These are phyloP conservation scores for Plotosus lineatus DNA, from an alignment of 2,113 vertebrate species.

Conservation along the genomic window DNA sequence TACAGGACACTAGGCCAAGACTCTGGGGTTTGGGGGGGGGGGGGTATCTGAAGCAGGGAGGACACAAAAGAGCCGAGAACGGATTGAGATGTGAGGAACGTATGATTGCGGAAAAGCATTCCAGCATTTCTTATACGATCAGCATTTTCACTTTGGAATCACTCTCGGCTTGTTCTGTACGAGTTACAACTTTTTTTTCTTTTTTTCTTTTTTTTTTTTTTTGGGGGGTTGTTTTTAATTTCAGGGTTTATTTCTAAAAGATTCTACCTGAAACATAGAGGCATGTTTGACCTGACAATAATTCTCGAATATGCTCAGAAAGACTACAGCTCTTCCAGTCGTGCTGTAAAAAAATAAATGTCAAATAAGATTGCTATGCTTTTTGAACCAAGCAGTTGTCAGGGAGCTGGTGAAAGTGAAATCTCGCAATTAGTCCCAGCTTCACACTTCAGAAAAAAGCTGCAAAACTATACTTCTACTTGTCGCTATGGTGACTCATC, in stretches of 20 bases:
- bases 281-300: constrained; percentile 19
- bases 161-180: constrained; percentile 15
- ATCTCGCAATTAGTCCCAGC: not conserved
- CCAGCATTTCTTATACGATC: constrained; percentile 37
- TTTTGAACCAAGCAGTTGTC: not conserved
- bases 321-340: not conserved
- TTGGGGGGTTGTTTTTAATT: no score
- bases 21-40: no score
- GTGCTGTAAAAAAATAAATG: not conserved
- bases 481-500: not conserved
- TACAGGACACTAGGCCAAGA: constrained; percentile 20
- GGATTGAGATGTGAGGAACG: not conserved
- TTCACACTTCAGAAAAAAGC: not conserved
- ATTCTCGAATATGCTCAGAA: constrained; percentile 16
- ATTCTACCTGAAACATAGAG: constrained; percentile 47
- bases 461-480: not conserved
- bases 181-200: constrained; percentile 45
- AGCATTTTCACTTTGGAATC: constrained; percentile 21
- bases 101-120: constrained; percentile 20
- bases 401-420: not conserved
- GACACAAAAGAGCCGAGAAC: not conserved
- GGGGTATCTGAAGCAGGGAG: constrained; percentile 34
- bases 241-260: constrained; percentile 36
- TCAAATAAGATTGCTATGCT: not conserved
- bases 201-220: constrained; percentile 59